A percentile compares a stretch with the other conserved stretches of the same genome.
These are phyloP conservation scores for Oreochromis aureus DNA, from an alignment of 2,113 vertebrate species.

Conservation along the genomic window DNA sequence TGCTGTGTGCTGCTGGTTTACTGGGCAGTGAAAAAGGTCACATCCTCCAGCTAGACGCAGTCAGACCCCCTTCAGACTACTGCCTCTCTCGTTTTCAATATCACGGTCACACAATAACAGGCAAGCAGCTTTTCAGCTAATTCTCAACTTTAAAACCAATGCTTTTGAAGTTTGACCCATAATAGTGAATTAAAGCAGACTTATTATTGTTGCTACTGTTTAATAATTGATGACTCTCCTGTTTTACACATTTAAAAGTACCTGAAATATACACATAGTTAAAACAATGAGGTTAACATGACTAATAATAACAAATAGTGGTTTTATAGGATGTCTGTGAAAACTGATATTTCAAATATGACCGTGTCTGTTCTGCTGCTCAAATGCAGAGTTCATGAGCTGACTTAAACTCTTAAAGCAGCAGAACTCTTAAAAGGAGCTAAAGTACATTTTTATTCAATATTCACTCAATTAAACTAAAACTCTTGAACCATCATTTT, in stretches of 20 bases:
- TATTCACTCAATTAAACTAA: neutral
- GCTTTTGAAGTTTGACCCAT: neutral
- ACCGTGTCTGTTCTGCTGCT: fast-evolving
- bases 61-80: neutral
- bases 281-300: neutral
- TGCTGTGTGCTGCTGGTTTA: neutral
- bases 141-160: neutral
- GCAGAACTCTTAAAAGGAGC: neutral
- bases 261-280: neutral
- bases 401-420: neutral
- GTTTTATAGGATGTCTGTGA: neutral
- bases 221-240: neutral
- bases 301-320: neutral
- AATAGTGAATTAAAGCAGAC: neutral
- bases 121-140: fast-evolving
- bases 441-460: neutral
- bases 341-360: neutral
- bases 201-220: neutral
- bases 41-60: neutral
- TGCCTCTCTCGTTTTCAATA: neutral
- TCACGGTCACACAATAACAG: neutral
- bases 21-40: conserved; percentile 44
- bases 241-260: neutral
- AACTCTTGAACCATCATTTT: neutral
- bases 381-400: fast-evolving